A percentile compares a stretch with the other conserved stretches of the same genome.
These are phyloP conservation scores for Globodera ellingtonae DNA, from an alignment of 1,140 invertebrate species.

Conservation along the genomic window DNA sequence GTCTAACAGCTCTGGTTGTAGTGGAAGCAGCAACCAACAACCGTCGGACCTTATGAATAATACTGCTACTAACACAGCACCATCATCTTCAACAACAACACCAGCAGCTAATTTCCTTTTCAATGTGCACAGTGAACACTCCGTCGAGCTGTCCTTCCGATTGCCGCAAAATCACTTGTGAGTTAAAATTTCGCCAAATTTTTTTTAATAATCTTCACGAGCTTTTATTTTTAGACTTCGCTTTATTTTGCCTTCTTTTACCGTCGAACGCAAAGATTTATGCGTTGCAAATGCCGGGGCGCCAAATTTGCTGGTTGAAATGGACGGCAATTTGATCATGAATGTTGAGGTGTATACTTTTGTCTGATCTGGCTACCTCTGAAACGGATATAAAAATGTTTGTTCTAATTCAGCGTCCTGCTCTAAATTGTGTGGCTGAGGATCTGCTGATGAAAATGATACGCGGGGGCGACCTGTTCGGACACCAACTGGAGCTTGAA, in stretches of 20 bases:
- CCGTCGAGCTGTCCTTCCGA: conserved; percentile 45
- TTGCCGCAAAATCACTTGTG: conserved; percentile 53
- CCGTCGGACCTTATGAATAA: no score
- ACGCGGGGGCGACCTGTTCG: conserved; percentile 31
- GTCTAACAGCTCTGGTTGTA: no score
- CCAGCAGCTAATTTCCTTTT: conserved; percentile 17
- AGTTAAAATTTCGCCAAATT: conserved; percentile 17
- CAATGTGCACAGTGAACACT: conserved; percentile 34
- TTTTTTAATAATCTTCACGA: conserved; percentile 25
- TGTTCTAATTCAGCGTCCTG: conserved; percentile 34
- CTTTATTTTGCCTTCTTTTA: conserved; percentile 56
- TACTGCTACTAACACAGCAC: neutral
- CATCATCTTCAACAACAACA: conserved; percentile 10
- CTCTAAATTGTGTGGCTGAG: conserved; percentile 26
- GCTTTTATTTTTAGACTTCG: conserved; percentile 38
- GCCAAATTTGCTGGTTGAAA: conserved; percentile 48
- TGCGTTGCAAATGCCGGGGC: conserved; percentile 31
- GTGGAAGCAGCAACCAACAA: neutral
- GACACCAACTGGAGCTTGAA: conserved; percentile 43
- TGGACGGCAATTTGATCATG: conserved; percentile 55
- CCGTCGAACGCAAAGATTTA: conserved; percentile 32
- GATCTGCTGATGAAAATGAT: conserved; percentile 48
- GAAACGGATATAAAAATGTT: neutral
- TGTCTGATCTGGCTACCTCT: neutral
- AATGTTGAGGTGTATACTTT: conserved; percentile 39